Percentiles rank a stretch among this genome's conserved stretches.
These are phyloP conservation scores for Heliocidaris erythrogramma DNA, from an alignment of 35 echinoderm and acorn worm genomes.

Conservation along the genomic window DNA sequence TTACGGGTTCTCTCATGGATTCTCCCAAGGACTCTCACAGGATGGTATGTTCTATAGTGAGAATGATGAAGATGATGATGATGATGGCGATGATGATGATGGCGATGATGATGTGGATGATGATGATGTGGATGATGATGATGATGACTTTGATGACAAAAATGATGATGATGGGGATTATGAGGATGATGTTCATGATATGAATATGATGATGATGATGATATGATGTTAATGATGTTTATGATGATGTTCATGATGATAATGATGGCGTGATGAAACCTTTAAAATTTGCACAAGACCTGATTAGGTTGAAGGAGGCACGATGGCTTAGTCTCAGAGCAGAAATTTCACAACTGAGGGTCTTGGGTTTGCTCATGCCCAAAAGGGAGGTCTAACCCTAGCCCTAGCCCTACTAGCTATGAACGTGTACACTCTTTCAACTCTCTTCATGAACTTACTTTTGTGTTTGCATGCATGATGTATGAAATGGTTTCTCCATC, in stretches of 20 bases:
- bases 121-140: constrained; percentile 21
- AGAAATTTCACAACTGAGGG: too few species aligned
- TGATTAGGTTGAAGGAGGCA: too few species aligned
- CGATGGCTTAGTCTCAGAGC: too few species aligned
- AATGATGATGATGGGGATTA: background rate
- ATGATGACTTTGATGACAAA: background rate
- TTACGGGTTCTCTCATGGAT: constrained; percentile 49
- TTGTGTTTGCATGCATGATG: too few species aligned
- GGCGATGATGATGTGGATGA: background rate
- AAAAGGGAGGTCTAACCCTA: too few species aligned
- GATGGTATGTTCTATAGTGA: constrained; percentile 63
- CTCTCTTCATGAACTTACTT: too few species aligned
- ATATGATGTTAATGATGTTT: background rate
- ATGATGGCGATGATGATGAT: background rate
- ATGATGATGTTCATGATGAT: too few species aligned
- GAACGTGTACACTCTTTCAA: too few species aligned
- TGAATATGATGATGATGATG: background rate
- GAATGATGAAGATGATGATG: background rate
- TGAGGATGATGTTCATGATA: background rate
- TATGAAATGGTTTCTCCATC: background rate
- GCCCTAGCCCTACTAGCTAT: too few species aligned
- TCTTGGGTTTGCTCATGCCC: too few species aligned
- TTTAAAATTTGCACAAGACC: background rate
- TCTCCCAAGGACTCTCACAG: constrained; percentile 73
- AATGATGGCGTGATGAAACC: background rate